A percentile compares a stretch with the other conserved stretches of the same genome.
Evolutionary conservation across 2,113 vertebrate species (phyloP).

Genomic region (Puntigrus tetrazona): DNA sequence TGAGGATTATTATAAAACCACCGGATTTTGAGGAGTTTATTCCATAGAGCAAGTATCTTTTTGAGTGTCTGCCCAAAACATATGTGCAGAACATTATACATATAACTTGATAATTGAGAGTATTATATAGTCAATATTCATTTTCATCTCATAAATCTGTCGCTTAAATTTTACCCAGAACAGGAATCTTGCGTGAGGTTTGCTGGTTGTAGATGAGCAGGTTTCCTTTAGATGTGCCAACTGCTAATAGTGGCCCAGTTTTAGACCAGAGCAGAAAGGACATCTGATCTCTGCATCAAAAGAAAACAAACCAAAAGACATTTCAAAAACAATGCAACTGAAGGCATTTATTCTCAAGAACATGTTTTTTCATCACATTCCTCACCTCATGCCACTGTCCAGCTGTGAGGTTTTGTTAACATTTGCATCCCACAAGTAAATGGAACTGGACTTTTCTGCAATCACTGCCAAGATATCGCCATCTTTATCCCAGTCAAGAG

Average conservation of each 20-base stretch:
- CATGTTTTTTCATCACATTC: not conserved
- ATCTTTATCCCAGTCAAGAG: constrained; percentile 97
- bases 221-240: constrained; percentile 94
- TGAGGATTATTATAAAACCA: not conserved
- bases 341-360: not conserved
- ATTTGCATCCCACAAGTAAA: constrained; percentile 94
- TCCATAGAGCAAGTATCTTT: not conserved
- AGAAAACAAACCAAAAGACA: not conserved
- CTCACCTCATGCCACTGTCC: constrained; percentile 92
- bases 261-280: constrained; percentile 94
- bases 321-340: not conserved
- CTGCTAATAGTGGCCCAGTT: constrained; percentile 83
- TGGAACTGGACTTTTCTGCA: constrained; percentile 87
- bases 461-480: constrained; percentile 92
- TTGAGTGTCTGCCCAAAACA: not conserved
- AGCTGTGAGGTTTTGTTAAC: constrained; percentile 89
- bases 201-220: constrained; percentile 95
- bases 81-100: not conserved
- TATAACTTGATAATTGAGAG: not conserved
- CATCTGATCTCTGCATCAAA: constrained; percentile 84
- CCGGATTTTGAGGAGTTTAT: not conserved
- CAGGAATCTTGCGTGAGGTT: constrained; percentile 94
- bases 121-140: not conserved
- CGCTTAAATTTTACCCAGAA: constrained; percentile 82
- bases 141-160: not conserved